These are phyloP conservation scores for Pollenia angustigena DNA, from an alignment of 2,888 invertebrate species.

Conservation along the genomic window DNA sequence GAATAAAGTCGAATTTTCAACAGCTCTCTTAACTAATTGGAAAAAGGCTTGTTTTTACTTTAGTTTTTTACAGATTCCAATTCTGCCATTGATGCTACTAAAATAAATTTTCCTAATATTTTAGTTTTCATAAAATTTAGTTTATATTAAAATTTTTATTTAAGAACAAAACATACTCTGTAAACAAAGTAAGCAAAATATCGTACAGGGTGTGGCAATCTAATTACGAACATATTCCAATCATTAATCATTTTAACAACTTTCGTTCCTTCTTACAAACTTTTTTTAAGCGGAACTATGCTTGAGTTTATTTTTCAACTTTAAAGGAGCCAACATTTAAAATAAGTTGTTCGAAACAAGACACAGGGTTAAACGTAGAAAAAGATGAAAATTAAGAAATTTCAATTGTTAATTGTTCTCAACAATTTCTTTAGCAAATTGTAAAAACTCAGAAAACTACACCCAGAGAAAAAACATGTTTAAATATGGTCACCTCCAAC, in stretches of 20 bases:
- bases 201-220: background rate
- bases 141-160: too few relatives aligned
- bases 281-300: constrained; percentile 61
- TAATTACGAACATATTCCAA: constrained; percentile 3
- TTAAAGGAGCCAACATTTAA: constrained; percentile 6
- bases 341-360: constrained; percentile 14
- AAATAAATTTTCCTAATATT: too few relatives aligned
- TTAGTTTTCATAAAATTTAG: too few relatives aligned
- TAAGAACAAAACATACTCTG: too few relatives aligned
- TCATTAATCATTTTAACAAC: constrained; percentile 43
- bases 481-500: too few relatives aligned
- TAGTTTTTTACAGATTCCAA: too few relatives aligned
- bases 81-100: too few relatives aligned
- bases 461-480: too few relatives aligned
- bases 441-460: constrained; percentile 17
- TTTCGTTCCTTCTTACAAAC: constrained; percentile 7
- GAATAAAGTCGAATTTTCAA: too few relatives aligned
- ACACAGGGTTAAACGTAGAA: constrained; percentile 34
- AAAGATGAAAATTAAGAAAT: constrained; percentile 6
- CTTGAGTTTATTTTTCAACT: constrained; percentile 37
- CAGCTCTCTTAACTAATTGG: too few relatives aligned
- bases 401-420: constrained; percentile 48
- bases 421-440: constrained; percentile 61
- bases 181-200: background rate
- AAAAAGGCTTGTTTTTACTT: too few relatives aligned